Conservation (phyloP, 2,888 invertebrate genomes). For the Brachypterus glaber region DNA sequence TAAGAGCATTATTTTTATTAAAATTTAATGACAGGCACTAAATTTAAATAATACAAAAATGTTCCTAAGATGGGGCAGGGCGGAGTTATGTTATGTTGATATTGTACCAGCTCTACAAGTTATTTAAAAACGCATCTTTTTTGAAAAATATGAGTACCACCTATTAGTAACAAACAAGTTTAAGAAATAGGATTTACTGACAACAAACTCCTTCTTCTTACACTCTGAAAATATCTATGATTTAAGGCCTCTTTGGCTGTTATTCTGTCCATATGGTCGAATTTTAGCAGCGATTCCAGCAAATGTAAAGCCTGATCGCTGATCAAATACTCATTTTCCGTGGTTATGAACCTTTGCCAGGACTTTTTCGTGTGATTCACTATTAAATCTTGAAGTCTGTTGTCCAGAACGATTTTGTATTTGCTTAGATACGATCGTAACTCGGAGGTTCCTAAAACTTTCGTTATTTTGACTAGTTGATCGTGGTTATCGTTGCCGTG, state of each 20-base stretch:
- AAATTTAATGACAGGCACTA: no score
- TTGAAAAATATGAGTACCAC: no score
- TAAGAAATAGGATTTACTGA: no score
- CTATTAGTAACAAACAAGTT: no score
- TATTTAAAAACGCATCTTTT: no score
- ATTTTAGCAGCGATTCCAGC: slow-evolving; percentile 34
- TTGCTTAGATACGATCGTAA: slow-evolving; percentile 34
- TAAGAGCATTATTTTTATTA: no score
- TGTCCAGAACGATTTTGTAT: slow-evolving; percentile 34
- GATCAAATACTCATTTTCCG: slow-evolving; percentile 38
- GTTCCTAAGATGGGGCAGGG: no score
- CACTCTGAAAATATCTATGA: slow-evolving; percentile 36
- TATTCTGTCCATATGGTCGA: slow-evolving; percentile 37
- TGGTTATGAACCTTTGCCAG: slow-evolving; percentile 37
- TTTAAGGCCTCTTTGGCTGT: slow-evolving; percentile 36
- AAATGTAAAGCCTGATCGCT: slow-evolving; percentile 35
- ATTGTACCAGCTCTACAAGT: no score
- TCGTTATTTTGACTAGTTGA: slow-evolving; percentile 36
- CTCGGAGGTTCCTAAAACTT: slow-evolving; percentile 35
- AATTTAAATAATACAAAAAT: no score
- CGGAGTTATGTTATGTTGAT: no score
- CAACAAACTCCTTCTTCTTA: slow-evolving; percentile 17
- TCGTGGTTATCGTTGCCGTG: slow-evolving; percentile 37
- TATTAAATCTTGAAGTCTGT: slow-evolving; percentile 26
- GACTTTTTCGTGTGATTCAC: slow-evolving; percentile 33